Evolutionary conservation across 2,797 vertebrate species (phyloP).

Genomic region (Danio jaintianensis): DNA sequence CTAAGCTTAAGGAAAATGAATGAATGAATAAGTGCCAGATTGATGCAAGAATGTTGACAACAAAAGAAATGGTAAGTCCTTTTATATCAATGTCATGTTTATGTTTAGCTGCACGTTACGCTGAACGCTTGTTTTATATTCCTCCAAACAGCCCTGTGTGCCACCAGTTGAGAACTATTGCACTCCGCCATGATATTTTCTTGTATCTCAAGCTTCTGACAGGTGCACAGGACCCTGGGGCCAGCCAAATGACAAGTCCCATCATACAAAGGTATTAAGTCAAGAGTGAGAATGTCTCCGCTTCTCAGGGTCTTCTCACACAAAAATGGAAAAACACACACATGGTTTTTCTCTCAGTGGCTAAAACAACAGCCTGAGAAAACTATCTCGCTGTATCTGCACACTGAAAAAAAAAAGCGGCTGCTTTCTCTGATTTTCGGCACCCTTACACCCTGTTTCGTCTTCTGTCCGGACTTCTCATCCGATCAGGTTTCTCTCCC

Average conservation of each 20-base stretch:
- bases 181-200: background rate
- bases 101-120: background rate
- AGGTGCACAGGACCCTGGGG: background rate
- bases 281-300: slow-evolving; percentile 24
- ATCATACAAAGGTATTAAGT: slow-evolving; percentile 14
- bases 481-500: slow-evolving; percentile 55
- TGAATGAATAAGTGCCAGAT: background rate
- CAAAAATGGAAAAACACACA: slow-evolving; percentile 43
- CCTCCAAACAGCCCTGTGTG: background rate
- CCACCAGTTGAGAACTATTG: background rate
- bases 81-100: no score
- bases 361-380: slow-evolving; percentile 60
- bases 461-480: slow-evolving; percentile 54
- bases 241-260: slow-evolving; percentile 11
- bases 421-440: slow-evolving; percentile 35
- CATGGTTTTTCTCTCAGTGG: slow-evolving; percentile 58
- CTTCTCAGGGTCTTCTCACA: slow-evolving; percentile 50
- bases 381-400: slow-evolving; percentile 51
- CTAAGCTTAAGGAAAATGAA: no score
- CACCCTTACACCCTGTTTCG: slow-evolving; percentile 47
- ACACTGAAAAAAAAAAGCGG: slow-evolving; percentile 54
- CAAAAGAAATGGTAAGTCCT: background rate
- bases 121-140: background rate
- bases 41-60: background rate
- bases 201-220: slow-evolving; percentile 16